Evolutionary conservation across 2,888 invertebrate species (phyloP).

Genomic region (Epinotia nisella): DNA sequence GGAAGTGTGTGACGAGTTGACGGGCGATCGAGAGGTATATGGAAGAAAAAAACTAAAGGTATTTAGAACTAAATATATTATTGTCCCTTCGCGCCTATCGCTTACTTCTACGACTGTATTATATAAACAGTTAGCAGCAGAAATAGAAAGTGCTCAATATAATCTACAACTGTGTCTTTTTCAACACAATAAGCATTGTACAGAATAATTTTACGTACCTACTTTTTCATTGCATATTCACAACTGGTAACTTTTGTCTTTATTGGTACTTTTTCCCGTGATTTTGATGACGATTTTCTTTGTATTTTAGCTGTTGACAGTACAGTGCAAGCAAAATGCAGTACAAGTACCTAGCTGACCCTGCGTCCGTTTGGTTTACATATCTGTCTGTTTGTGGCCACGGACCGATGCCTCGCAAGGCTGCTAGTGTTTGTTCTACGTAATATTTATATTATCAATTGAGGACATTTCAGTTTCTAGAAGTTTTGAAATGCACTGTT

Average conservation of each 20-base stretch:
- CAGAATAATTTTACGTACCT: no score
- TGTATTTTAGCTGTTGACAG: neutral
- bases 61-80: no score
- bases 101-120: no score
- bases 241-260: neutral
- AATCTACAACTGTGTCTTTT: no score
- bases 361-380: constrained; percentile 26
- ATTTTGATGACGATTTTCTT: neutral
- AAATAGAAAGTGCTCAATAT: no score
- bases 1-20: no score
- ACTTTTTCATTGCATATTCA: no score
- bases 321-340: constrained; percentile 7
- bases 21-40: no score
- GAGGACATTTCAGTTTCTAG: constrained; percentile 18
- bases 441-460: constrained; percentile 38
- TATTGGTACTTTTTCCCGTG: neutral
- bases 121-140: no score
- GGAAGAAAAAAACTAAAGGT: no score
- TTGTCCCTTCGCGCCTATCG: no score
- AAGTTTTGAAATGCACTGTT: neutral
- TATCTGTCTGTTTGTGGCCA: constrained; percentile 31
- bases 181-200: no score
- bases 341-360: constrained; percentile 26
- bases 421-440: constrained; percentile 20
- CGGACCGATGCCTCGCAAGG: constrained; percentile 31